Conservation (phyloP, 2,113 vertebrate genomes). For the Stigmatopora argus region DNA sequence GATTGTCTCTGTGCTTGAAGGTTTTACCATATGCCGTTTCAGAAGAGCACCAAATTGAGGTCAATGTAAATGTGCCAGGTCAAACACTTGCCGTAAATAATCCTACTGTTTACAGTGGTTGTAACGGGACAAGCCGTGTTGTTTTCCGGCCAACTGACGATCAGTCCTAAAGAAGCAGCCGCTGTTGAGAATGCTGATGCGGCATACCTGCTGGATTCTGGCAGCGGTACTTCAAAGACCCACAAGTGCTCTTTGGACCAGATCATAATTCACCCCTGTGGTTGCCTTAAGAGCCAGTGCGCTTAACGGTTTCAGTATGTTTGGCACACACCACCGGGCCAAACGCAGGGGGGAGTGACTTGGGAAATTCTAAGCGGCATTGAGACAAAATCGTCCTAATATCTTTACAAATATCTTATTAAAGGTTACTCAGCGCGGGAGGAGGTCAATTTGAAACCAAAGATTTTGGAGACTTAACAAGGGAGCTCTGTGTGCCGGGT, state of each 20-base stretch:
- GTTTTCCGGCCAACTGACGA: constrained; percentile 24
- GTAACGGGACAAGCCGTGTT: constrained; percentile 15
- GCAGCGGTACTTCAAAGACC: constrained; percentile 84
- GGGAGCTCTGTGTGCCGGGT: neutral
- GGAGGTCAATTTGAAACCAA: neutral
- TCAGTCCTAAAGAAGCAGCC: constrained; percentile 34
- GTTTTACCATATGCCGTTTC: neutral
- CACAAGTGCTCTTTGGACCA: constrained; percentile 77
- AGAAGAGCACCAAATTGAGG: constrained; percentile 13
- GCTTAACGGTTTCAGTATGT: constrained; percentile 87
- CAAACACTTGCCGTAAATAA: constrained; percentile 23
- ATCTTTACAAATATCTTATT: constrained; percentile 6
- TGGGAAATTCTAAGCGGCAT: constrained; percentile 5
- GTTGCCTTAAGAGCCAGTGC: constrained; percentile 80
- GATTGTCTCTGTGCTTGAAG: neutral
- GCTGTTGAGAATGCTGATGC: constrained; percentile 72
- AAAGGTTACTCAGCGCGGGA: neutral
- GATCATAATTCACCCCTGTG: constrained; percentile 78
- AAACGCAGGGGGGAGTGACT: constrained; percentile 28
- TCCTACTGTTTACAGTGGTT: constrained; percentile 14
- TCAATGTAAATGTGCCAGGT: constrained; percentile 20
- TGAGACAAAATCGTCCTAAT: neutral
- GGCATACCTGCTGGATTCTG: constrained; percentile 87
- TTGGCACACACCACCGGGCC: constrained; percentile 71
- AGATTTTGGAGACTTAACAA: neutral